A percentile compares a stretch with the other conserved stretches of the same genome.
Evolutionary conservation across 2,113 vertebrate species (phyloP).

Genomic region (Brachypteracias leptosomus): DNA sequence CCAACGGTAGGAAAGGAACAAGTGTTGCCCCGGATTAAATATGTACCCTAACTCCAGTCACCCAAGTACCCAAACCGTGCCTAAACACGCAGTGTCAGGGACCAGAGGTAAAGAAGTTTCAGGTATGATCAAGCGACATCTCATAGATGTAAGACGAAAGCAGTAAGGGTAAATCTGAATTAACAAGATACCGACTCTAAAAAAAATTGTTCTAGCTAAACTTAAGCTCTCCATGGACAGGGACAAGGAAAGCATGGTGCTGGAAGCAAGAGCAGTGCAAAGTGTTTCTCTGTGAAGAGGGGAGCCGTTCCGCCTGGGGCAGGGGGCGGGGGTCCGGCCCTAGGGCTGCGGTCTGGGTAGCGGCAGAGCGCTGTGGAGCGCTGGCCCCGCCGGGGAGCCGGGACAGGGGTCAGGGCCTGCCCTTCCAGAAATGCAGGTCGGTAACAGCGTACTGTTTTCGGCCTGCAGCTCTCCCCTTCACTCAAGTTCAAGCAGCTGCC

Average conservation of each 20-base stretch:
- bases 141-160: background rate
- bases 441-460: background rate
- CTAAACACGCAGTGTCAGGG: background rate
- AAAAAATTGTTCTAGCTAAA: background rate
- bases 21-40: background rate
- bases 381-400: background rate
- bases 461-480: background rate
- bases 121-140: background rate
- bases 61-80: background rate
- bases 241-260: background rate
- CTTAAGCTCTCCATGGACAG: background rate
- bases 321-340: background rate
- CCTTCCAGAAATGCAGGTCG: background rate
- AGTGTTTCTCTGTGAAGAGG: background rate
- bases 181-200: background rate
- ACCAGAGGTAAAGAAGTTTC: background rate
- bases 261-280: background rate
- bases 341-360: background rate
- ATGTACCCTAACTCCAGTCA: background rate
- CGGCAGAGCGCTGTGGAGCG: too few relatives aligned
- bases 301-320: background rate
- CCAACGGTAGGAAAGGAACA: background rate
- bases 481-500: background rate
- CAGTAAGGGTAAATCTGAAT: background rate
- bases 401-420: background rate